These are phyloP conservation scores for Ammospiza nelsoni DNA, from an alignment of 2,113 vertebrate species.

Conservation along the genomic window DNA sequence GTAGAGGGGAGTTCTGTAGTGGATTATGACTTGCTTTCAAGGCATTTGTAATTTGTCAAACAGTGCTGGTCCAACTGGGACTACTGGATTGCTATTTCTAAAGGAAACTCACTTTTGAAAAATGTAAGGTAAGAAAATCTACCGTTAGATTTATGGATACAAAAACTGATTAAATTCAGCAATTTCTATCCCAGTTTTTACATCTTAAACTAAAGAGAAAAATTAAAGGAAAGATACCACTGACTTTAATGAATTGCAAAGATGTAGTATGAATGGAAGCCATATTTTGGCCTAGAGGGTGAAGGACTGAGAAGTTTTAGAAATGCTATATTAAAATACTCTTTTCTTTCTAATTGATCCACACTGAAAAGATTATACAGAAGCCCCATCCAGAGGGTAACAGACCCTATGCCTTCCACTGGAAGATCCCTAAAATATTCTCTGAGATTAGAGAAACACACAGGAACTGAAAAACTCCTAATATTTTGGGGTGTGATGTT, in stretches of 20 bases:
- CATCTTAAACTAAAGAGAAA: neutral
- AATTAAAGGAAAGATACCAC: neutral
- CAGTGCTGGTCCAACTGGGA: neutral
- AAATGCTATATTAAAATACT: neutral
- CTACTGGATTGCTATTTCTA: neutral
- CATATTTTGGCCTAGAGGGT: neutral
- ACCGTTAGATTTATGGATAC: neutral
- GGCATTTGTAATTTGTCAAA: constrained; percentile 42
- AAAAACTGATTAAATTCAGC: neutral
- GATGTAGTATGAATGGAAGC: neutral
- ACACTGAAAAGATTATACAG: neutral
- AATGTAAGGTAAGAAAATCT: neutral
- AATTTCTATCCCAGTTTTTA: neutral
- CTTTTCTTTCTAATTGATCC: neutral
- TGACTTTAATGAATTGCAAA: neutral
- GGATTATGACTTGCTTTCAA: neutral
- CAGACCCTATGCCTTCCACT: neutral
- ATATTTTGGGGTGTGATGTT: neutral
- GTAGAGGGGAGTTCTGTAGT: neutral
- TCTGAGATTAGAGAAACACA: neutral
- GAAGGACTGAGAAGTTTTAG: neutral
- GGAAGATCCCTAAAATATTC: neutral
- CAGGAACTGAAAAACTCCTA: neutral
- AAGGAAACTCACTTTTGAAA: neutral
- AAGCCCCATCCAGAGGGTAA: neutral